Percentiles rank a stretch among this genome's conserved stretches.
Evolutionary conservation across 2,797 vertebrate genomes (phyloP).

Genomic region (Enteromius anoplus): DNA sequence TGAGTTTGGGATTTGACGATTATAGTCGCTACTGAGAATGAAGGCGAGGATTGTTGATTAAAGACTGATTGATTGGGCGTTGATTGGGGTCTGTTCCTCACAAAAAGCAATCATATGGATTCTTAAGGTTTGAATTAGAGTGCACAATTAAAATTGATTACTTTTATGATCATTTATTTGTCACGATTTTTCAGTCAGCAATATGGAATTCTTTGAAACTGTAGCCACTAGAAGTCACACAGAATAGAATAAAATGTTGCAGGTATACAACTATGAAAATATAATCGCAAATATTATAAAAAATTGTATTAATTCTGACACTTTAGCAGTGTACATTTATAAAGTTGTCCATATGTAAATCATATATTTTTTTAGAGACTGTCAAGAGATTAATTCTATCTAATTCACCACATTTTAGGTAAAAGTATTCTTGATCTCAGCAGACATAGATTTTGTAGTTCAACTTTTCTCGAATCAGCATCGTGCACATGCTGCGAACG

Average conservation of each 20-base stretch:
- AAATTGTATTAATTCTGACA: background rate
- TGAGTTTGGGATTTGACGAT: background rate
- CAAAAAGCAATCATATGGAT: constrained; percentile 1
- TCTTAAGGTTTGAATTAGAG: background rate
- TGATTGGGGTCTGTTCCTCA: background rate
- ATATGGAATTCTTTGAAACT: background rate
- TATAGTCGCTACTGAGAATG: background rate
- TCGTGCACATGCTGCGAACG: background rate
- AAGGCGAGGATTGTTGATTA: background rate
- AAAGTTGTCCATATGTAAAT: background rate
- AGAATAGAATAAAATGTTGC: background rate
- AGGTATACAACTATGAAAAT: background rate
- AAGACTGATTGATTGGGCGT: background rate
- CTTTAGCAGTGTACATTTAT: background rate
- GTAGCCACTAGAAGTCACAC: background rate
- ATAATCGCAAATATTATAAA: background rate
- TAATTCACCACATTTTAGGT: background rate
- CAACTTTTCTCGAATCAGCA: background rate
- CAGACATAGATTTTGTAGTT: background rate
- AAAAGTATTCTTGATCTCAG: background rate
- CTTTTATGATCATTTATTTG: background rate
- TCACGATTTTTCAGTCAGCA: background rate
- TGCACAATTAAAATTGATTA: background rate
- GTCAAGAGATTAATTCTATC: background rate
- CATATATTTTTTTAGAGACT: background rate